Evolutionary conservation across 2,797 vertebrate species (phyloP).

Genomic region (Catharus ustulatus): DNA sequence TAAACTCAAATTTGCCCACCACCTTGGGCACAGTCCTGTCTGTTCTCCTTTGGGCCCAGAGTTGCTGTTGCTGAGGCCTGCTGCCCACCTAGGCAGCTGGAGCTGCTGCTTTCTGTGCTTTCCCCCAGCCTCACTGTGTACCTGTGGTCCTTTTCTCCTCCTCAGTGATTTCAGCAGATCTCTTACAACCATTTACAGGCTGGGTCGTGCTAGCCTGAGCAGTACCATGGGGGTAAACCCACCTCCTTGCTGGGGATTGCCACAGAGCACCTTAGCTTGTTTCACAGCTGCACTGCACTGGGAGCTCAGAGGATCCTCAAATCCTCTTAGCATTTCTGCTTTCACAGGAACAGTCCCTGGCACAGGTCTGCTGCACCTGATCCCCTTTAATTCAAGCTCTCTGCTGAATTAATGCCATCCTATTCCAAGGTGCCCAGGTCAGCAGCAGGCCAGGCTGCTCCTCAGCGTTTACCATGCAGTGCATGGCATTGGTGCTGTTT

Average conservation of each 20-base stretch:
- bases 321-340: background rate
- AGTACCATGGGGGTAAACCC: fast-evolving
- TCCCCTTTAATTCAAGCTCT: background rate
- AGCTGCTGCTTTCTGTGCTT: background rate
- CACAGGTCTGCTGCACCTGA: background rate
- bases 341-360: background rate
- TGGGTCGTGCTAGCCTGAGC: background rate
- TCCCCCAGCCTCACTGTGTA: fast-evolving
- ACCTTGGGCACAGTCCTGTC: background rate
- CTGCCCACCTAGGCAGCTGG: background rate
- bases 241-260: background rate
- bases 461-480: background rate
- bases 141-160: background rate
- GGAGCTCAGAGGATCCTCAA: background rate
- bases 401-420: background rate
- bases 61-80: background rate
- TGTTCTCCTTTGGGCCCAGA: background rate
- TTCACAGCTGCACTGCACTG: background rate
- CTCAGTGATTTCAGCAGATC: background rate
- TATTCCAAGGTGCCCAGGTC: background rate
- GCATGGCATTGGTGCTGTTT: fast-evolving
- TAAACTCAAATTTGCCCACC: background rate
- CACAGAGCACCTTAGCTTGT: background rate
- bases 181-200: background rate
- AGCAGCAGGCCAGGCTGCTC: background rate